Base-by-base conservation (phyloP, 2,888 invertebrate species). In the Aporophyla lueneburgensis region DNA sequence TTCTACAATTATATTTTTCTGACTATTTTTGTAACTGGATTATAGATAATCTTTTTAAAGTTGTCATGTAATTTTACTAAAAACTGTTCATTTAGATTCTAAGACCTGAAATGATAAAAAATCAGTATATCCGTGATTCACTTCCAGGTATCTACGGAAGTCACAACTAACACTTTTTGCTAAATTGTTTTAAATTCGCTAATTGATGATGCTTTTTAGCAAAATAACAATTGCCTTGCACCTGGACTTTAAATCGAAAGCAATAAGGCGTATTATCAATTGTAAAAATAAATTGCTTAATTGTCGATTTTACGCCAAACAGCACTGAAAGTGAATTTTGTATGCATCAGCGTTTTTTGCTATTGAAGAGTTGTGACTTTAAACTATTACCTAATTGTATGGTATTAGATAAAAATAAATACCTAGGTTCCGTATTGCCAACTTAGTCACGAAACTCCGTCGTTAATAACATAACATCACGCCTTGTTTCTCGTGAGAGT, bases 231-330 rank as follows among this genome's bases (percentile, higher is more conserved):
- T 54, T 62, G 24, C 7, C n/a, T n/a, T 40, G 14, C 10, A 68
- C 0, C 0, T 65, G 10, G 24, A 68, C 62, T 62, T 65, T 84
- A 80, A 58, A 1, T 0, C 0, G 0, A 21, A 1, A 2, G 7
- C 0, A 40, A 59, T 76, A 82, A 74, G 61, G 66, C 43, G 16
- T 63, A 68, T 56, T 74, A 59, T 83, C 1, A 43, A 58, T 58
- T 49, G 46, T 14, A 19, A 71, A 33, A 40, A 33, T 27, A 67
- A 61, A 59, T 80, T 59, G 65, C 1, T 62, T 24, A 65, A 70
- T 49, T 58, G 27, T n/a, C 12, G 54, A 85, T 86, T 78, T 82
- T 80, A 78, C 85, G 82, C 62, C 69, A 19, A 78, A 73, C 7
- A 27, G 68, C 66, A 51, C 62, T 68, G 76, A 74, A 74, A 81